A percentile compares a stretch with the other conserved stretches of the same genome.
Evolutionary conservation across 1,140 invertebrate species (phyloP).

Genomic region (Pseudomyrmex dendroicus): DNA sequence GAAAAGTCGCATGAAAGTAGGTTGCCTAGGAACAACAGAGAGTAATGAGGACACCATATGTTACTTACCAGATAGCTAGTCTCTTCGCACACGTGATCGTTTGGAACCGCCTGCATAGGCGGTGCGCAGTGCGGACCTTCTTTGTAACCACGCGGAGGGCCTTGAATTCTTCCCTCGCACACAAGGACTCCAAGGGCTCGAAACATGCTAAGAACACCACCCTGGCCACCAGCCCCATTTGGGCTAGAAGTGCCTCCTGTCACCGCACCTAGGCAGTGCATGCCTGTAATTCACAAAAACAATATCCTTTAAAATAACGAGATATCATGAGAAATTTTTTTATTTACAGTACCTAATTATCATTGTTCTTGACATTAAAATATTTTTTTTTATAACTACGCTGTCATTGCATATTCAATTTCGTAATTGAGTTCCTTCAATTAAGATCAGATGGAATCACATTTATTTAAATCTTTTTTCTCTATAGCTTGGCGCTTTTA

Average conservation of each 20-base stretch:
- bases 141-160: slow-evolving; percentile 88
- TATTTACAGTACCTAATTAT: no score
- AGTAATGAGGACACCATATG: slow-evolving; percentile 47
- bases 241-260: slow-evolving; percentile 77
- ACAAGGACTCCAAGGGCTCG: slow-evolving; percentile 89
- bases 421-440: neutral
- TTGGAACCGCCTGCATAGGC: slow-evolving; percentile 79
- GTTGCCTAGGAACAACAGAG: slow-evolving; percentile 48
- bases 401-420: neutral
- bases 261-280: slow-evolving; percentile 84
- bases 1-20: slow-evolving; percentile 38
- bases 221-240: slow-evolving; percentile 81
- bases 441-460: neutral
- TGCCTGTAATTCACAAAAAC: slow-evolving; percentile 73
- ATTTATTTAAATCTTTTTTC: slow-evolving; percentile 26
- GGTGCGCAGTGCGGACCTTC: slow-evolving; percentile 90
- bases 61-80: slow-evolving; percentile 85
- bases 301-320: neutral
- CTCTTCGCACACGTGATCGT: slow-evolving; percentile 86
- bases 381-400: no score
- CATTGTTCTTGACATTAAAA: no score
- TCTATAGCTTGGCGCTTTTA: neutral
- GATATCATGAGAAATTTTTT: neutral
- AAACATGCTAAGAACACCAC: slow-evolving; percentile 87
- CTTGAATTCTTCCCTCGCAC: slow-evolving; percentile 89